A percentile compares a stretch with the other conserved stretches of the same genome.
Conservation (phyloP, 2,113 vertebrate genomes). For the Platysteira castanea region DNA sequence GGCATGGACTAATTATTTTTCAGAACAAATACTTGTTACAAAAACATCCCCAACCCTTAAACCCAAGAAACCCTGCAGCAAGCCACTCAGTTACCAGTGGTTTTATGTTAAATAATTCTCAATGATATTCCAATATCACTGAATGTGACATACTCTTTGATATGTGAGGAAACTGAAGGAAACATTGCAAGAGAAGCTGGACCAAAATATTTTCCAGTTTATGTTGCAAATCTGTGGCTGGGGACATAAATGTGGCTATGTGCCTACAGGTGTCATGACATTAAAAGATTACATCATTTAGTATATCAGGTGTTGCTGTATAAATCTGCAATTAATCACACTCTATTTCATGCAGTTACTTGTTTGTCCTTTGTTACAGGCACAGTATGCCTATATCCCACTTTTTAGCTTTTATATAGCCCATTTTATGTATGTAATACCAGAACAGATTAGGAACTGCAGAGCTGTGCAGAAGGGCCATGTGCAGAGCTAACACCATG, state of each 20-base stretch:
- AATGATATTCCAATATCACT: background rate
- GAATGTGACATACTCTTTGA: background rate
- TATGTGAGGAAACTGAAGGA: background rate
- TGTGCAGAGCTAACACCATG: background rate
- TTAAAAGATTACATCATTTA: background rate
- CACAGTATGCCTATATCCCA: no score
- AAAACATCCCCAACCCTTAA: background rate
- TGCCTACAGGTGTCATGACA: background rate
- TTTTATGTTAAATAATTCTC: background rate
- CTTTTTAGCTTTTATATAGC: background rate
- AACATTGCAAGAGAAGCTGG: background rate
- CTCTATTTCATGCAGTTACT: background rate
- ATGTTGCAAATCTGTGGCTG: background rate
- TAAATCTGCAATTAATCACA: background rate
- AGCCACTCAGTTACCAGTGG: background rate
- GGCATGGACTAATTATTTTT: background rate
- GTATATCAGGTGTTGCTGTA: background rate
- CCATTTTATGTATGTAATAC: background rate
- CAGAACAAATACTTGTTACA: background rate
- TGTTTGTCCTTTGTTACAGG: background rate
- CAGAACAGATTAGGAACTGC: background rate
- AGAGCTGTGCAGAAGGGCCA: background rate
- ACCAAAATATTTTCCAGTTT: background rate
- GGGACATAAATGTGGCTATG: fast-evolving
- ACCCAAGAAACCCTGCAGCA: background rate